Percentiles rank a stretch among this genome's conserved stretches.
Evolutionary conservation across 2,113 vertebrate genomes (phyloP).

Genomic region (Cyrtonyx montezumae): DNA sequence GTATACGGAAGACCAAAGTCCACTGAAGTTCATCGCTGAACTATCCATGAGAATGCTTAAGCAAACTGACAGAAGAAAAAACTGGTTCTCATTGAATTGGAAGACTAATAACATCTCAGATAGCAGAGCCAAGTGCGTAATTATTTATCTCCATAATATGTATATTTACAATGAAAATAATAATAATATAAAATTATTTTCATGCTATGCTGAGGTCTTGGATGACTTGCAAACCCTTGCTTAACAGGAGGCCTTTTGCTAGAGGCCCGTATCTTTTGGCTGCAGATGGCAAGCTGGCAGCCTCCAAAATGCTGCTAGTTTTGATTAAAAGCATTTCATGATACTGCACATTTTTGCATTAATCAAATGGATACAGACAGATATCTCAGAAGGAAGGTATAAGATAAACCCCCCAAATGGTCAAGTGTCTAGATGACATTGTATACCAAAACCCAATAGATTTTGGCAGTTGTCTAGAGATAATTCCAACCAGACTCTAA

Average conservation of each 20-base stretch:
- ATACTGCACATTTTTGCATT: neutral
- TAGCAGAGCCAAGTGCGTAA: neutral
- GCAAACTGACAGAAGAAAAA: neutral
- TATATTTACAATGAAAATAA: neutral
- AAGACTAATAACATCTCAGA: neutral
- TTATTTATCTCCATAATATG: neutral
- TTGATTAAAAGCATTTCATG: neutral
- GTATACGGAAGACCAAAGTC: neutral
- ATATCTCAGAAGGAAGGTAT: neutral
- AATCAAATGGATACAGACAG: neutral
- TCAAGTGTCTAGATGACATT: fast-evolving
- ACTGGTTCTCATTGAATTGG: neutral
- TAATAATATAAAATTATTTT: neutral
- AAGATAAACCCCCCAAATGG: neutral
- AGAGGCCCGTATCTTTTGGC: neutral
- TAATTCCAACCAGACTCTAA: neutral
- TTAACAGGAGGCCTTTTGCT: neutral
- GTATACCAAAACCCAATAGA: neutral
- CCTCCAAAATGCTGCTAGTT: neutral
- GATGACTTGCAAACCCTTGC: neutral
- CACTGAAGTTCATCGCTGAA: neutral
- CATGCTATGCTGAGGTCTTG: neutral
- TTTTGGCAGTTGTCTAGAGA: neutral
- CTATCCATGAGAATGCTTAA: neutral
- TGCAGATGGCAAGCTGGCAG: neutral